Evolutionary conservation across 2,888 invertebrate species (phyloP), one percentile per base, ranked within the genome.

Genomic region (Bembecia ichneumoniformis): DNA sequence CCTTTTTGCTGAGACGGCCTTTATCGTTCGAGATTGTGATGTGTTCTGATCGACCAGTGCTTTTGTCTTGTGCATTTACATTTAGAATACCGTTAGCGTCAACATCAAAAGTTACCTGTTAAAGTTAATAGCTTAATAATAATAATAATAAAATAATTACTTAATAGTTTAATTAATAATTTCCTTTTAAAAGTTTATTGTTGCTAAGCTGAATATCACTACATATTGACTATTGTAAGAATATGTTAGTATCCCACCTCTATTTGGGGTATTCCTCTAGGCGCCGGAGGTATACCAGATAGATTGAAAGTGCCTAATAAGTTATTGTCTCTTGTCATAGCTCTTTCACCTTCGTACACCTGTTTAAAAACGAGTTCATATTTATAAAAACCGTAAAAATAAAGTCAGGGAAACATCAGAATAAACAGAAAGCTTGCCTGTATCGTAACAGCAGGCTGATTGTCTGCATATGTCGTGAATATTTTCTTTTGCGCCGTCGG

Each of bases 321-420:
- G 66, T 97, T 96, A 73, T 97, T 97, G 68, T 97, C 96, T 72
- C 91, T 96, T 7, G 96, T 96, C 95, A 96, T 93, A 15, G 94
- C 93, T 52, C 96, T 88, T 77, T 96, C 95, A 20, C 96, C 95
- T 81, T 96, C 96, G 65, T 91, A 95, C 2, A 95, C 93, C 89
- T 89, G 59, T 16, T 28, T 28, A 28, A 28, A 9, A 28, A 9
- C 9, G 9, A 2, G 28, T 28, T 28, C 5, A 28, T 28, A 28
- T 28, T 28, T 28, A 28, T 28, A 28, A 28, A 28, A 58, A 57
- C 11, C n/a, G 7, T 43, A 35, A 15, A 47, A n/a, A 46, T 46
- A 16, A 15, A 14, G 11, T 28, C 9, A 28, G 28, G 3, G 0
- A 28, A 28, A 28, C 28, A 28, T 7, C 28, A 28, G 9, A 28